Percentiles rank a stretch among this genome's conserved stretches.
These are phyloP conservation scores for Myotis davidii DNA, from an alignment of 2,113 vertebrate species.

Conservation along the genomic window DNA sequence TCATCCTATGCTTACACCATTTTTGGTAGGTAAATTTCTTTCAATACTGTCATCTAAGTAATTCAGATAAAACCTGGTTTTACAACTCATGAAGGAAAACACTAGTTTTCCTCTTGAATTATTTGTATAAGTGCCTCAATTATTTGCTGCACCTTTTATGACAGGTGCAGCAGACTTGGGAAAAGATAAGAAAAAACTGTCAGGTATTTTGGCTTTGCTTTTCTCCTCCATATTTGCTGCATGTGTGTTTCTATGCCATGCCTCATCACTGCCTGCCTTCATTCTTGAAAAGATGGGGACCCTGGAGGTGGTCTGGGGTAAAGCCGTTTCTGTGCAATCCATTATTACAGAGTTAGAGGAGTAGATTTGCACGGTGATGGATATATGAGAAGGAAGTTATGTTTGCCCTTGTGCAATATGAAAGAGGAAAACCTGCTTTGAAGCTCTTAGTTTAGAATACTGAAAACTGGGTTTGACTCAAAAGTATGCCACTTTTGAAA, in stretches of 20 bases:
- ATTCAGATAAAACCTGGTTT: not conserved
- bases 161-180: not conserved
- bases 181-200: not conserved
- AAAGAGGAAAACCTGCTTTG: not conserved
- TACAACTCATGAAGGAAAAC: not conserved
- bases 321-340: not conserved
- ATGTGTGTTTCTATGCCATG: not conserved
- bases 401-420: not conserved
- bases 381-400: not conserved
- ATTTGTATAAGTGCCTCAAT: not conserved
- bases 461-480: conserved; percentile 44
- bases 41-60: not conserved
- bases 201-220: not conserved
- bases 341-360: conserved; percentile 9
- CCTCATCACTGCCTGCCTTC: not conserved
- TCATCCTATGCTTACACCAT: not conserved
- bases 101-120: not conserved
- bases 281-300: not conserved
- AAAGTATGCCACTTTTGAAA: not conserved
- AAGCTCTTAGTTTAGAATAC: not conserved
- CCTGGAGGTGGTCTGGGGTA: not conserved
- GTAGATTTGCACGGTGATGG: not conserved
- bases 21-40: not conserved
- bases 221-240: not conserved
- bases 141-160: not conserved